Evolutionary conservation across 64 coral and sea anemone species (phyloP).

Genomic region (Hydrozoanthus tunicans): DNA sequence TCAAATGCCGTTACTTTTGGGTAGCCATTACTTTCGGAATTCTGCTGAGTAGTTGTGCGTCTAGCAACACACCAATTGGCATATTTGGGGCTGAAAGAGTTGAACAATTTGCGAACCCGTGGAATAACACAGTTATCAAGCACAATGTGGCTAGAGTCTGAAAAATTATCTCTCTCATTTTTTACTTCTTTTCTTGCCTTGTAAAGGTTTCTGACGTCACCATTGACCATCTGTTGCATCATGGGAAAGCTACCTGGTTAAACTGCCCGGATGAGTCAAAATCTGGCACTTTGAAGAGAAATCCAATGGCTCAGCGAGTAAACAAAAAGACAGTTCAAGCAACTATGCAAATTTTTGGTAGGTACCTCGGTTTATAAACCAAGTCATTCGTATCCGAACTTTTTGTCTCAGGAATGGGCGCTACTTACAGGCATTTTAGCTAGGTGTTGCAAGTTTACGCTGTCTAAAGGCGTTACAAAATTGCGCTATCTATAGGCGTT

Average conservation of each 20-base stretch:
- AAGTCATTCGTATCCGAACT: not conserved
- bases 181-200: not conserved
- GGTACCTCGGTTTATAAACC: not conserved
- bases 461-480: conserved; percentile 10
- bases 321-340: conserved; percentile 65
- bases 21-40: too few relatives aligned
- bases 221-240: conserved; percentile 87
- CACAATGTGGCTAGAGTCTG: not conserved
- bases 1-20: too few relatives aligned
- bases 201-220: conserved; percentile 89
- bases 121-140: too few relatives aligned
- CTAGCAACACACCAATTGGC: too few relatives aligned
- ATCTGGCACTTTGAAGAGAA: conserved; percentile 78
- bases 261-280: conserved; percentile 90
- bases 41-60: too few relatives aligned
- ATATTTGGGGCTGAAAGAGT: too few relatives aligned
- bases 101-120: too few relatives aligned
- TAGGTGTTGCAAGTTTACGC: conserved; percentile 9
- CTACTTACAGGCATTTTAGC: not conserved
- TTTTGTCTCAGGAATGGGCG: conserved; percentile 3
- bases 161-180: not conserved
- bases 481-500: conserved; percentile 9
- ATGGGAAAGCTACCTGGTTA: conserved; percentile 91
- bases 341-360: conserved; percentile 83
- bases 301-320: conserved; percentile 68